A percentile compares a stretch with the other conserved stretches of the same genome.
Evolutionary conservation across 2,888 invertebrate species (phyloP).

Genomic region (Papilio demoleus): DNA sequence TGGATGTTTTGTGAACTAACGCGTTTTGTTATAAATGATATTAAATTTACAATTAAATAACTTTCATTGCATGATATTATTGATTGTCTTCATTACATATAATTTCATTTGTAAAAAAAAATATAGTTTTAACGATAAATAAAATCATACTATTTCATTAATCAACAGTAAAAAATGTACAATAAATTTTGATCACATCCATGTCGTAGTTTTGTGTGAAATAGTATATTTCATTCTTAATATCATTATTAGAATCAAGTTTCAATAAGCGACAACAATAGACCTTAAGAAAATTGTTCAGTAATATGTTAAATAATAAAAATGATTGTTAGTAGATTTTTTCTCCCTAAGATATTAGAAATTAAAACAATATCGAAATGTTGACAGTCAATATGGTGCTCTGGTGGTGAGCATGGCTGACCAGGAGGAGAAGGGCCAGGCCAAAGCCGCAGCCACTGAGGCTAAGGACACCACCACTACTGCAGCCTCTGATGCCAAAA

Average conservation of each 20-base stretch:
- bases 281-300: too few relatives aligned
- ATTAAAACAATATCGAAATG: conserved; percentile 19
- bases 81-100: neutral
- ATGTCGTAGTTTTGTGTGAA: too few relatives aligned
- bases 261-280: too few relatives aligned
- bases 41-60: neutral
- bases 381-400: conserved; percentile 75
- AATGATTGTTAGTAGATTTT: neutral
- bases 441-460: conserved; percentile 48
- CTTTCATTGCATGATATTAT: neutral
- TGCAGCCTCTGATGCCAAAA: conserved; percentile 50
- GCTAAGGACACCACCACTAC: conserved; percentile 51
- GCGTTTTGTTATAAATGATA: neutral
- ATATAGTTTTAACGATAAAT: too few relatives aligned
- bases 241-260: too few relatives aligned
- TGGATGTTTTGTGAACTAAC: neutral
- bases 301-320: too few relatives aligned
- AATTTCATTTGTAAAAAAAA: neutral
- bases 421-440: conserved; percentile 53
- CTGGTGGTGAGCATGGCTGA: conserved; percentile 76
- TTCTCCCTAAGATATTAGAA: too few relatives aligned
- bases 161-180: too few relatives aligned
- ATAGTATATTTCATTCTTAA: too few relatives aligned
- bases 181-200: too few relatives aligned
- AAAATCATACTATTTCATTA: too few relatives aligned